phyloP scores from a whole-genome alignment of 2,113 vertebrate species.

The Saguinus midas region DNA sequence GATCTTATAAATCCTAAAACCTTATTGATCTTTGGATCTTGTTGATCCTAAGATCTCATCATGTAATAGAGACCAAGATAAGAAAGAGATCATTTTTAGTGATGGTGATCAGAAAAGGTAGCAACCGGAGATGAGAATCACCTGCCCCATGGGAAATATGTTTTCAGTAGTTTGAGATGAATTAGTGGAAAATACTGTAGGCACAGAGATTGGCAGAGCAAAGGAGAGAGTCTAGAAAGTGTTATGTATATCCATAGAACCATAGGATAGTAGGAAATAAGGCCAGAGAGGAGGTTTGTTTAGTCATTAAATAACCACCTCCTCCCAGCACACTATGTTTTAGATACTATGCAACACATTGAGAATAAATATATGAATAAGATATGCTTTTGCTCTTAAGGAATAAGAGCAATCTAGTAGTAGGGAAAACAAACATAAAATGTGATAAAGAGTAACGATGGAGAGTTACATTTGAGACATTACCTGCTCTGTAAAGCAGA shows the following conservation, averaged over 20 bases:
- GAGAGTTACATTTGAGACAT: neutral
- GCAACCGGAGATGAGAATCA: neutral
- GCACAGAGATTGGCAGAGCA: neutral
- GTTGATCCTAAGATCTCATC: neutral
- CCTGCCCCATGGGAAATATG: neutral
- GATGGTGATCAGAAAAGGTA: neutral
- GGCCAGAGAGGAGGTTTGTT: neutral
- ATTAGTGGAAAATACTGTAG: neutral
- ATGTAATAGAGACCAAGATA: neutral
- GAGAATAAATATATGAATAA: slow-evolving; percentile 6
- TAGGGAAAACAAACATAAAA: neutral
- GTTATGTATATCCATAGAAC: neutral
- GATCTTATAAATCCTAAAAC: neutral
- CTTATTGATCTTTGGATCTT: neutral
- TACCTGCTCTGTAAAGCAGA: neutral
- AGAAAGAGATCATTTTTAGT: neutral
- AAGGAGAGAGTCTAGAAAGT: neutral
- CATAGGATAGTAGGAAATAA: neutral
- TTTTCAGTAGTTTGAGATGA: neutral
- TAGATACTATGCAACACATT: neutral
- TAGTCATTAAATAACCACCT: neutral
- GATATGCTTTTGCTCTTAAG: slow-evolving; percentile 3
- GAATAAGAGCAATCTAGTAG: neutral
- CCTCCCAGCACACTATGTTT: neutral
- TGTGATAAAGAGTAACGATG: neutral